phyloP scores from a whole-genome alignment of 2,113 vertebrate species.

The Hippocampus comes region DNA sequence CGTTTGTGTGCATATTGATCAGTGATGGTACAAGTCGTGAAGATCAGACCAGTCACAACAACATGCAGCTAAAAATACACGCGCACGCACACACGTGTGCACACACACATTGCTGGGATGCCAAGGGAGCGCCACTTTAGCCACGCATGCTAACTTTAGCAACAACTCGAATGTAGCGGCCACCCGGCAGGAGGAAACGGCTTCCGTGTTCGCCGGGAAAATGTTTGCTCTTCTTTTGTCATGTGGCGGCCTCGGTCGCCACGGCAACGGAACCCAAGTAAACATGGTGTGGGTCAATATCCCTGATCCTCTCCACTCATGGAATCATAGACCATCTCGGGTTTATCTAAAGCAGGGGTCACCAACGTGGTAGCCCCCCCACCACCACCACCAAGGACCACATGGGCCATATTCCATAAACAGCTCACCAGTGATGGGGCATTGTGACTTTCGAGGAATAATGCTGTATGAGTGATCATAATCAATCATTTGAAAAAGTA shows the following conservation, averaged over 20 bases:
- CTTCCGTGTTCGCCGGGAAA: not conserved
- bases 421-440: too few relatives aligned
- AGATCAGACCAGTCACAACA: slow-evolving; percentile 7
- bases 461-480: too few relatives aligned
- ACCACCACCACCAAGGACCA: too few relatives aligned
- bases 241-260: not conserved
- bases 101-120: slow-evolving; percentile 6
- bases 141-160: slow-evolving; percentile 14
- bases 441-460: too few relatives aligned
- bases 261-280: not conserved
- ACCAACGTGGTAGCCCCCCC: too few relatives aligned
- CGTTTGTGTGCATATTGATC: not conserved
- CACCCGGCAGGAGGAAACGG: not conserved
- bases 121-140: slow-evolving; percentile 5
- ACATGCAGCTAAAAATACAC: slow-evolving; percentile 14
- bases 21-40: not conserved
- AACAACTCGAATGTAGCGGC: not conserved
- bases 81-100: not conserved
- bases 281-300: not conserved
- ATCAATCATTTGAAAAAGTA: too few relatives aligned
- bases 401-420: too few relatives aligned
- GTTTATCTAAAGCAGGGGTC: too few relatives aligned
- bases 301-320: too few relatives aligned
- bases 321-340: too few relatives aligned
- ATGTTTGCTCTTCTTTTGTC: not conserved